Evolutionary conservation across 1,140 invertebrate genomes (phyloP), one percentile per base, ranked within the genome.

Genomic region (Megalopta genalis): DNA sequence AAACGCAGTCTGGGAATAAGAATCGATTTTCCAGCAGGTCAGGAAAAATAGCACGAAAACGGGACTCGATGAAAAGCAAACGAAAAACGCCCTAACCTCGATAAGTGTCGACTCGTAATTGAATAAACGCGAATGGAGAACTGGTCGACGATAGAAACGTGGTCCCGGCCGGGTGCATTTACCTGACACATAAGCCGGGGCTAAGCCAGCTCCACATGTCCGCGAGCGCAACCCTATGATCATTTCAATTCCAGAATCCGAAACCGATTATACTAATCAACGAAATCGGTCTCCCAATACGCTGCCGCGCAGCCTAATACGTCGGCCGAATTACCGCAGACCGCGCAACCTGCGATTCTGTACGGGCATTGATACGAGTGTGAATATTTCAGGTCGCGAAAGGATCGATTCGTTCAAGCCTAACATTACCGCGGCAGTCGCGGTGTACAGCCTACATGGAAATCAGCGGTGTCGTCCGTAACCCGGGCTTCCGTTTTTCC

Each of bases 361-460:
- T 32, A 2, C 32, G 32, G 32, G 54, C 82, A 63, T 76, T 84
- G 82, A 84, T 84, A 66, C 57, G 27, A 49, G 54, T 67, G 77
- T 84, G 72, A 85, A 85, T 85, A 85, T 84, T 85, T 85, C 69
- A 85, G 72, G 37, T 32, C 37, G 25, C 60, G 25, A 52, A 64
- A 59, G 71, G 73, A 84, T 84, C 82, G 82, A 84, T 85, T 65
- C 60, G 67, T 83, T 70, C 66, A 67, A 67, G 80, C 77, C 77
- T 77, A 72, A 57, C 74, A 67, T 83, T 84, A 70, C 59, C 27
- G 54, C 42, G 60, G 70, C 42, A 46, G 76, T 80, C 70, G 57
- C 14, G 25, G 32, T 42, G 32, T 42, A 25, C 39, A 76, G 77
- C 9, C 69, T 77, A 27, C 37, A 25, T 1, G 73, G 39, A 68